Evolutionary conservation across 2,797 vertebrate species (phyloP).

Genomic region (Acanthiza pusilla): DNA sequence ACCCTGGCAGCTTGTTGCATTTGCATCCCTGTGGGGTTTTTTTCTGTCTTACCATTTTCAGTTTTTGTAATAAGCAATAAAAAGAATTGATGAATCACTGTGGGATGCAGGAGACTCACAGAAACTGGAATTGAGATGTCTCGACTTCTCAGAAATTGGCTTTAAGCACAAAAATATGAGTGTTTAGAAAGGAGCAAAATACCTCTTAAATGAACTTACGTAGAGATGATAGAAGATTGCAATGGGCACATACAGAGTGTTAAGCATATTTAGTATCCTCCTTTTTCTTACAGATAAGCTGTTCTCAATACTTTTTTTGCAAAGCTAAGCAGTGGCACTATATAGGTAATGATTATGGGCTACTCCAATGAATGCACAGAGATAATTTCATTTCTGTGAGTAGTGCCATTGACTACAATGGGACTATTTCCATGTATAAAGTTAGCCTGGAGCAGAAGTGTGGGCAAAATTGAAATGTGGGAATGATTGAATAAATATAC

Average conservation of each 20-base stretch:
- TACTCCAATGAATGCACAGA: neutral
- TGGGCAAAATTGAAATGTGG: neutral
- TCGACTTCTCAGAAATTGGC: neutral
- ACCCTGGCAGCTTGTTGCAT: conserved; percentile 54
- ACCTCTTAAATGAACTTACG: neutral
- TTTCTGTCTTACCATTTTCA: conserved; percentile 11
- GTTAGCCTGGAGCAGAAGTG: neutral
- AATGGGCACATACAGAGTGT: neutral
- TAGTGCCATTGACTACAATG: neutral
- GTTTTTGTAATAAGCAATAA: conserved; percentile 13
- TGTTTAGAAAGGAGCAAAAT: conserved; percentile 7
- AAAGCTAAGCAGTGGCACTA: neutral
- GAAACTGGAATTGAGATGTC: conserved; percentile 21
- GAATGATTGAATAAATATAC: neutral
- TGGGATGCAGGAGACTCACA: neutral
- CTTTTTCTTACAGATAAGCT: conserved; percentile 14
- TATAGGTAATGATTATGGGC: neutral
- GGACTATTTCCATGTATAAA: neutral
- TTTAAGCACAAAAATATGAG: neutral
- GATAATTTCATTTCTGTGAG: neutral
- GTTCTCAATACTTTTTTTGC: conserved; percentile 4
- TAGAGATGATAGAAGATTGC: conserved; percentile 3
- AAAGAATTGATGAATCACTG: conserved; percentile 24
- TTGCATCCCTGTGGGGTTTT: conserved; percentile 21
- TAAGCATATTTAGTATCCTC: neutral